phyloP scores from a whole-genome alignment of 2,888 invertebrate genomes.

The Apantesis nais region DNA sequence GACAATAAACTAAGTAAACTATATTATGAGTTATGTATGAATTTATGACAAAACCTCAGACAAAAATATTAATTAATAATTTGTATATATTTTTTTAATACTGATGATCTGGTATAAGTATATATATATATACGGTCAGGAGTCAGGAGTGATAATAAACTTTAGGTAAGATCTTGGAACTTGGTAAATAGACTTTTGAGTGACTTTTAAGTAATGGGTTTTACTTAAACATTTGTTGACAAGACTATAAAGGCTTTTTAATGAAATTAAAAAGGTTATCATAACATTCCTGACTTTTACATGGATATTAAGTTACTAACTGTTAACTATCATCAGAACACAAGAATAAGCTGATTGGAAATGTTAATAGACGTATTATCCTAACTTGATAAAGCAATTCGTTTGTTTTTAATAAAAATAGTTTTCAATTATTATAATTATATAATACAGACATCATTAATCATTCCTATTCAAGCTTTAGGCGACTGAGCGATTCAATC shows the following conservation, averaged over 20 bases:
- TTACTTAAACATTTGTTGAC: too few species aligned
- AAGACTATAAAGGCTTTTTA: background rate
- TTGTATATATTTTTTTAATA: too few species aligned
- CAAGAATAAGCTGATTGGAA: background rate
- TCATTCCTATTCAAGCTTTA: constrained; percentile 23
- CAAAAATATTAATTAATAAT: too few species aligned
- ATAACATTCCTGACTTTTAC: background rate
- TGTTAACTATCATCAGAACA: background rate
- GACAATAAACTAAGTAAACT: too few species aligned
- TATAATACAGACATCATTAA: constrained; percentile 14
- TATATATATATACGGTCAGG: too few species aligned
- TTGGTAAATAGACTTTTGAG: too few species aligned
- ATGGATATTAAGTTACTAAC: background rate
- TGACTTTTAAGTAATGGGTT: too few species aligned
- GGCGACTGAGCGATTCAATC: constrained; percentile 24
- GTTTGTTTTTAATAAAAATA: constrained; percentile 24
- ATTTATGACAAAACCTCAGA: too few species aligned
- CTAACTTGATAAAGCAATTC: background rate
- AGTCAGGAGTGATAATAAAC: background rate
- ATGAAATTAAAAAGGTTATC: background rate
- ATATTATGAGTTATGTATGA: too few species aligned
- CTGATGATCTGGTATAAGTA: too few species aligned
- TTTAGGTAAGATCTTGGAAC: too few species aligned
- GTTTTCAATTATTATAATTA: constrained; percentile 9
- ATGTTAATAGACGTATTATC: background rate